These are phyloP conservation scores for Takifugu rubripes DNA, from an alignment of 2,797 vertebrate genomes.

Conservation along the genomic window DNA sequence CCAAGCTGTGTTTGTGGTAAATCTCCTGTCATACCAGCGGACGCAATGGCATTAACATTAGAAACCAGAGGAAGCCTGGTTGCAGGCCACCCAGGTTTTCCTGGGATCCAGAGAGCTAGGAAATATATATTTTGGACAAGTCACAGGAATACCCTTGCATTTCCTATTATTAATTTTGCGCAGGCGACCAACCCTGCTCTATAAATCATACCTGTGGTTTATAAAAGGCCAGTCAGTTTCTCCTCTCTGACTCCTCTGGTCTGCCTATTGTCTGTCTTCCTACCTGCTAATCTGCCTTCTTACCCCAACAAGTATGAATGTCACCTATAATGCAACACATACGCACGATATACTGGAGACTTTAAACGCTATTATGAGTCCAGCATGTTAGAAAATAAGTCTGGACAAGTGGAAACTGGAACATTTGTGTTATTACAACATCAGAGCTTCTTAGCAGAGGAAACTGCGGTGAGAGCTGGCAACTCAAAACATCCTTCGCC, in stretches of 20 bases:
- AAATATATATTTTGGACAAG: constrained; percentile 77
- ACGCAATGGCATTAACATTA: constrained; percentile 77
- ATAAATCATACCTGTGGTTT: constrained; percentile 77
- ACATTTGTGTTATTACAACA: constrained; percentile 49
- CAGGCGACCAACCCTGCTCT: constrained; percentile 62
- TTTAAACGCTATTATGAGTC: constrained; percentile 10
- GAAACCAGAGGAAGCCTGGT: constrained; percentile 74
- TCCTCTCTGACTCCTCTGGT: constrained; percentile 26
- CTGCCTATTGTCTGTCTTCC: constrained; percentile 39
- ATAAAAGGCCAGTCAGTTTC: constrained; percentile 49
- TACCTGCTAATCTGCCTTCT: constrained; percentile 2
- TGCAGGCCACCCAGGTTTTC: constrained; percentile 78
- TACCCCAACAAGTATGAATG: constrained; percentile 27
- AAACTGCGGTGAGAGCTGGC: constrained; percentile 56
- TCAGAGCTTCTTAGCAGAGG: constrained; percentile 52
- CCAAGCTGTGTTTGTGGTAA: constrained; percentile 63
- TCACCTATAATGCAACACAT: constrained; percentile 24
- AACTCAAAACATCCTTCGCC: constrained; percentile 31
- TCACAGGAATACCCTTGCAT: constrained; percentile 67
- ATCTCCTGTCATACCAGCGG: constrained; percentile 61
- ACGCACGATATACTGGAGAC: constrained; percentile 5
- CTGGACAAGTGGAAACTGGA: constrained; percentile 38
- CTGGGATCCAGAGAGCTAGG: constrained; percentile 61
- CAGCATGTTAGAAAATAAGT: constrained; percentile 13
- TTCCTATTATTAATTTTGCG: constrained; percentile 79